phyloP scores from a whole-genome alignment of 2,888 invertebrate species.

The Pycnomerus fuliginosus region DNA sequence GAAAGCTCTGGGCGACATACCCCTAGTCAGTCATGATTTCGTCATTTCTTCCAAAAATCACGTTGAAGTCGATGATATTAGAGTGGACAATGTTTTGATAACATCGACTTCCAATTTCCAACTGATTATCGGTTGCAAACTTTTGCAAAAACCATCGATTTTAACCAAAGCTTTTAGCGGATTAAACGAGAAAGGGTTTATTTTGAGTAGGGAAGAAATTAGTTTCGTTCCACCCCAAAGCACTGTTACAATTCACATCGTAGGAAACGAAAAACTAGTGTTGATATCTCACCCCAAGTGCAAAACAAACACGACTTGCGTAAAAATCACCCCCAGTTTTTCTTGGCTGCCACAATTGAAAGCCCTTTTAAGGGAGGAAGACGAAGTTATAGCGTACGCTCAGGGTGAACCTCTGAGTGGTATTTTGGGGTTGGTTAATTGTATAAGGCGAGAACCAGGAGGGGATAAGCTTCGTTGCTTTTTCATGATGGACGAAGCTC shows the following conservation, averaged over 20 bases:
- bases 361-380: conserved; percentile 52
- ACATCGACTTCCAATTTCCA: conserved; percentile 38
- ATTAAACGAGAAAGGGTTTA: conserved; percentile 50
- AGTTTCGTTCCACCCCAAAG: conserved; percentile 44
- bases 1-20: conserved; percentile 65
- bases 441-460: conserved; percentile 62
- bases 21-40: conserved; percentile 68
- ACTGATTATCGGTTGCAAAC: conserved; percentile 43
- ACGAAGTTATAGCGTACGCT: conserved; percentile 59
- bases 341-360: conserved; percentile 55
- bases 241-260: conserved; percentile 32
- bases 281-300: conserved; percentile 53
- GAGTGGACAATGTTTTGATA: conserved; percentile 63
- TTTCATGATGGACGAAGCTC: conserved; percentile 62
- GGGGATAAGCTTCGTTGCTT: conserved; percentile 51
- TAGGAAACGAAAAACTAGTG: conserved; percentile 57
- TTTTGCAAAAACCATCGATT: conserved; percentile 55
- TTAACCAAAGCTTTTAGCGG: conserved; percentile 54
- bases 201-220: conserved; percentile 62
- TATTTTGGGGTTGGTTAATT: conserved; percentile 70
- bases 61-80: conserved; percentile 51
- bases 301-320: conserved; percentile 49
- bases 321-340: conserved; percentile 35
- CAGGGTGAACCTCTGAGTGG: conserved; percentile 73
- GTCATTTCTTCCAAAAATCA: conserved; percentile 57